Percentiles rank a stretch among this genome's conserved stretches.
Conservation (phyloP, 2,888 invertebrate genomes). For the Trisateles emortualis region DNA sequence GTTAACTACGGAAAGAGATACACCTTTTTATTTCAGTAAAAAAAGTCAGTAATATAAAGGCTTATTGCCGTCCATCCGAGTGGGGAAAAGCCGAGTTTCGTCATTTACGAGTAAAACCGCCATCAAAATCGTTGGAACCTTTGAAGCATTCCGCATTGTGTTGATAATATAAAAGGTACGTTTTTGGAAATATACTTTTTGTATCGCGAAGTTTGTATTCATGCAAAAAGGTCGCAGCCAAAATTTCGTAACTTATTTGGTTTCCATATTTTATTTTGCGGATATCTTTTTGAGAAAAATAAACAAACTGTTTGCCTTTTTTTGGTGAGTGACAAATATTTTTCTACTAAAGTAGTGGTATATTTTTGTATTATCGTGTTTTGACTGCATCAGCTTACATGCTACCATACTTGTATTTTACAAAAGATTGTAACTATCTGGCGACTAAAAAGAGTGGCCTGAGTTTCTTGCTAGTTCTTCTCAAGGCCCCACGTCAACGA, state of each 20-base stretch:
- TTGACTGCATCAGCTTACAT: no score
- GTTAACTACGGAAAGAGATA: conserved; percentile 12
- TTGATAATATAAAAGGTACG: conserved; percentile 28
- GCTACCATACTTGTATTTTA: no score
- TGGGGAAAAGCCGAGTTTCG: conserved; percentile 14
- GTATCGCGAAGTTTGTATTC: conserved; percentile 13
- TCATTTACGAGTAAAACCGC: conserved; percentile 31
- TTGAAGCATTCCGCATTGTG: conserved; percentile 40
- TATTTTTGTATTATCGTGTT: no score
- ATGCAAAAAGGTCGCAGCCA: conserved; percentile 11
- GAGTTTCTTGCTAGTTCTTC: no score
- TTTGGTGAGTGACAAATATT: no score
- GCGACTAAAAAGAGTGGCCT: no score
- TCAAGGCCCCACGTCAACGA: no score
- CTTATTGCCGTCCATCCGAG: conserved; percentile 26
- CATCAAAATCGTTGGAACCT: conserved; percentile 33
- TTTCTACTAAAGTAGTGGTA: no score
- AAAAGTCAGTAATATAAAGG: conserved; percentile 29
- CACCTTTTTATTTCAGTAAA: conserved; percentile 32
- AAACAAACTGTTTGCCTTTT: no score
- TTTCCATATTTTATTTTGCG: not conserved
- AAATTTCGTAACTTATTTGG: not conserved
- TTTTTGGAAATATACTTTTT: conserved; percentile 32
- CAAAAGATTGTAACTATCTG: no score
- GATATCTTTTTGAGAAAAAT: not conserved